Evolutionary conservation across 2,797 vertebrate genomes (phyloP).

Genomic region (Lithobates sylvaticus): DNA sequence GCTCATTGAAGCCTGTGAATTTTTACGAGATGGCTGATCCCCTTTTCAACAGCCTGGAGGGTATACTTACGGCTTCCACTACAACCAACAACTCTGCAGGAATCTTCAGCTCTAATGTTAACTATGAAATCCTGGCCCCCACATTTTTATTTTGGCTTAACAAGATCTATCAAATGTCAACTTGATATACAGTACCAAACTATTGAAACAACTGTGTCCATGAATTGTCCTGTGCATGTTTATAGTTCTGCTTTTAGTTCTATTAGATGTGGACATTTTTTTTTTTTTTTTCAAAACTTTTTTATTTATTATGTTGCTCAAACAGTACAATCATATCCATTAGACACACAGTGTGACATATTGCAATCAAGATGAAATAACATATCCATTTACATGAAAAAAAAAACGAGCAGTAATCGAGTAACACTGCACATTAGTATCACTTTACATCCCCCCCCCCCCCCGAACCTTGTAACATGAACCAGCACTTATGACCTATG

Average conservation of each 20-base stretch:
- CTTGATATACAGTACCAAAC: constrained; percentile 13
- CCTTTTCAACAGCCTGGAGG: constrained; percentile 26
- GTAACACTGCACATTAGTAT: no score
- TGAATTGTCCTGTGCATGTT: background rate
- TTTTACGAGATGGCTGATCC: constrained; percentile 36
- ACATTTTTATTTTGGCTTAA: constrained; percentile 31
- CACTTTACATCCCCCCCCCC: no score
- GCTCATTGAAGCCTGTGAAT: constrained; percentile 20
- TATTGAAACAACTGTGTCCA: background rate
- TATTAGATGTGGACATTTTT: background rate
- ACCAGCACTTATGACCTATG: no score
- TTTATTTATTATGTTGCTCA: no score
- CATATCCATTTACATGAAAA: no score
- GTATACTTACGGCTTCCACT: constrained; percentile 37
- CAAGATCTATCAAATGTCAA: constrained; percentile 42
- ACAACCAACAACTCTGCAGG: constrained; percentile 25
- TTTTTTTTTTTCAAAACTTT: no score
- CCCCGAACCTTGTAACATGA: no score
- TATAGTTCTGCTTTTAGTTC: background rate
- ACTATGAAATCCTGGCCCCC: constrained; percentile 45
- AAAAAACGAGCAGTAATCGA: no score
- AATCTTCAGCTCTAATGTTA: constrained; percentile 52
- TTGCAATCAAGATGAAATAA: no score
- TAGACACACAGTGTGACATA: no score
- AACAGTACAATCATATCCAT: no score